A percentile compares a stretch with the other conserved stretches of the same genome.
Conservation (phyloP, 2,888 invertebrate genomes). For the Leptopterna dolabrata region DNA sequence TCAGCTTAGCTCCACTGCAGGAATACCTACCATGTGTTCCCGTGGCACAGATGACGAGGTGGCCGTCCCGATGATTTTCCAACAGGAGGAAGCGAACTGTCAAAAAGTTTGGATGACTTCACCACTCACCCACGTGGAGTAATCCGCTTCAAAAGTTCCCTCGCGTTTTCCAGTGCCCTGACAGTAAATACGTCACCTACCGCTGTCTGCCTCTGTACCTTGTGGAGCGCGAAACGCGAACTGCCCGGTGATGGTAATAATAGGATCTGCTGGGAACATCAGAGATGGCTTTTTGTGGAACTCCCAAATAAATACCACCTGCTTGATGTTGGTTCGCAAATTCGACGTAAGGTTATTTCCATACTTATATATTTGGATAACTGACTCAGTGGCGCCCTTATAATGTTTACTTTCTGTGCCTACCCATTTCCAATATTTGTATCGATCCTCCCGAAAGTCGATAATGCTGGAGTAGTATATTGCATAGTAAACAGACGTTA, state of each 20-base stretch:
- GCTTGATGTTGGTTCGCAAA: too few species aligned
- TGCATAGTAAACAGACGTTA: too few species aligned
- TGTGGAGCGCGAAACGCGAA: background rate
- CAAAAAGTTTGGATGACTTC: background rate
- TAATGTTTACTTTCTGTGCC: too few species aligned
- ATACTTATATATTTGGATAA: too few species aligned
- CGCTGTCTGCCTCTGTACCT: background rate
- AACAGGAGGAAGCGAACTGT: background rate
- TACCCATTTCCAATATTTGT: too few species aligned
- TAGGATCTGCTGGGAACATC: background rate
- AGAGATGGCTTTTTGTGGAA: background rate
- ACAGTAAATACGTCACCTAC: background rate
- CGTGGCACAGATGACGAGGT: too few species aligned
- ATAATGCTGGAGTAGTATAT: too few species aligned
- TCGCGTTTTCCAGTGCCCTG: background rate
- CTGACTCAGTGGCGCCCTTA: too few species aligned
- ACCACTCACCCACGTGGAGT: background rate
- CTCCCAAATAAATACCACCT: background rate
- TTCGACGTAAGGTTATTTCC: too few species aligned
- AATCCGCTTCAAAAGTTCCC: background rate
- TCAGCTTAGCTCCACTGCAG: too few species aligned
- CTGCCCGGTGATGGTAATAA: background rate
- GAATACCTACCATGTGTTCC: too few species aligned
- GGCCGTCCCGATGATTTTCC: background rate
- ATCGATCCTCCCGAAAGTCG: too few species aligned